phyloP scores from a whole-genome alignment of 2,888 invertebrate genomes.

The Pseudolycoriella hygida region DNA sequence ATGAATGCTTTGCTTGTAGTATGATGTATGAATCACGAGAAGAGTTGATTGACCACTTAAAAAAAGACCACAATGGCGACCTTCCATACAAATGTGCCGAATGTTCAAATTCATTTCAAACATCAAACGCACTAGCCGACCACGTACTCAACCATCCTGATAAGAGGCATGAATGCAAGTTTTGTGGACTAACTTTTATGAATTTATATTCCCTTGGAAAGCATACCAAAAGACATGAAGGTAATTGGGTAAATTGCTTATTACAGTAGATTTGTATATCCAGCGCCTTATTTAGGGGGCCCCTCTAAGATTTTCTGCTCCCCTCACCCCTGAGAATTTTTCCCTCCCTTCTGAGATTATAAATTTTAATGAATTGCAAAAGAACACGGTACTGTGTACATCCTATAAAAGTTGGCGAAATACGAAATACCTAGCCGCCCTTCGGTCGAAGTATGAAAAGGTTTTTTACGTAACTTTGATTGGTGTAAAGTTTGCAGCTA shows the following conservation, averaged over 20 bases:
- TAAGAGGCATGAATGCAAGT: conserved; percentile 24
- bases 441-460: no score
- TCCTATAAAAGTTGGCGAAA: no score
- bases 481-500: no score
- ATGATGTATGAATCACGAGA: neutral
- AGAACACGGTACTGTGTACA: no score
- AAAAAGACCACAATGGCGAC: conserved; percentile 9
- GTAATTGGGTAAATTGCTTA: neutral
- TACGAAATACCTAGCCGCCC: no score
- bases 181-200: conserved; percentile 31
- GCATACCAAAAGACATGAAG: conserved; percentile 23
- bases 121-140: conserved; percentile 33
- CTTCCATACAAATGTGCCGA: conserved; percentile 28
- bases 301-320: no score
- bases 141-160: conserved; percentile 31
- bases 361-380: no score
- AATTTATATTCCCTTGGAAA: conserved; percentile 30
- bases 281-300: no score
- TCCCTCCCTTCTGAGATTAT: no score
- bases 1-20: conserved; percentile 5
- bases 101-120: conserved; percentile 32
- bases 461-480: no score
- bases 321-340: no score
- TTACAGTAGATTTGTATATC: no score
- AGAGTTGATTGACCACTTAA: conserved; percentile 7